Base-by-base conservation (phyloP, 2,888 invertebrate species). In the Dexiosoma caninum region DNA sequence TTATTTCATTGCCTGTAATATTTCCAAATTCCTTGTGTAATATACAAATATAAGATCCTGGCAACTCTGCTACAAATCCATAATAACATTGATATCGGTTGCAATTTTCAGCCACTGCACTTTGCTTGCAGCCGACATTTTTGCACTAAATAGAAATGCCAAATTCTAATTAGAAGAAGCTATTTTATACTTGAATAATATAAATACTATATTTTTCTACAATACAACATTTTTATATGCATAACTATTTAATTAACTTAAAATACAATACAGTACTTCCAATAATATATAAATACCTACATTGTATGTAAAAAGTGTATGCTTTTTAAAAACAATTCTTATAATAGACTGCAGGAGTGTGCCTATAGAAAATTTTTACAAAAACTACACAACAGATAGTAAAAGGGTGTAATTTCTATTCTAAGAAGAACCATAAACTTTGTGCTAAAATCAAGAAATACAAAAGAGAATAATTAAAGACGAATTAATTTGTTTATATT, bases 291-390 rank as follows among this genome's bases (percentile, higher is more conserved):
- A 51, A 12, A 7, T 30, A 46, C 46, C 21, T 23, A 27, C 27
- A 27, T 27, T 27, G 27, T 27, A 27, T 27, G 27, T 27, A 27
- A 5, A 5, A 27, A 27, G 35, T 35, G 23, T 21, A 6, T 21
- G 12, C 46, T 23, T 23, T 46, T 55, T 32, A 55, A 55, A 14
- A 5, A 6, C 0, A 32, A 27, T 30, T 27, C 14, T 12, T 3
- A 51, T 19, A 35, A 19, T 16, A 74, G 74, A 79, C 74, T 64
- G 74, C 40, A 14, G 57, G 27, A 69, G 64, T 51, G 79, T 79
- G 79, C 79, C 79, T 79, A 53, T 35, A 35, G 14, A 16, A 35
- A 32, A 16, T 69, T 60, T n/a, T n/a, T 64, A 64, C 55, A 71
- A 49, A 14, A 70, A 62, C 16, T 37, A 74, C 37, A 66, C 7